phyloP scores from a whole-genome alignment of 2,888 invertebrate species.

The Creontiades dilutus region DNA sequence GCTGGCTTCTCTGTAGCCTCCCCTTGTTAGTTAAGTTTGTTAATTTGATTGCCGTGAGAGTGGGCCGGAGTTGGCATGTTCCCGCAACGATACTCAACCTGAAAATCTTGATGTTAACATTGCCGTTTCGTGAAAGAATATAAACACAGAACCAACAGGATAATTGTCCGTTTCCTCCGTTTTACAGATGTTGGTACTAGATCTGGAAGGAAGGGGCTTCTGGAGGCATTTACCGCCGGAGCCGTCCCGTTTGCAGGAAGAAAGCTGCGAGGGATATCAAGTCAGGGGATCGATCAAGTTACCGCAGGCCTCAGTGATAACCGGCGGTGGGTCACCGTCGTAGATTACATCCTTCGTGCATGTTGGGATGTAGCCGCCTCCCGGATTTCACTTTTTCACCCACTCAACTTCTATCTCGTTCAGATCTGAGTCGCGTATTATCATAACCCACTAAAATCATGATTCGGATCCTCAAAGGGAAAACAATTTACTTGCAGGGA shows the following conservation, averaged over 20 bases:
- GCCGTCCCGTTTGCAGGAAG: constrained; percentile 41
- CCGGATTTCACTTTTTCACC: constrained; percentile 39
- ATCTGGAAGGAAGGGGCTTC: constrained; percentile 17
- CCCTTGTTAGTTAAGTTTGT: too few species aligned
- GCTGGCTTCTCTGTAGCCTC: too few species aligned
- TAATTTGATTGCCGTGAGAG: too few species aligned
- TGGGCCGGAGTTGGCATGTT: neutral
- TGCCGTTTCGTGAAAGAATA: constrained; percentile 8
- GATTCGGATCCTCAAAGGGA: neutral
- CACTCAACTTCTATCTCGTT: neutral
- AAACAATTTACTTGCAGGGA: too few species aligned
- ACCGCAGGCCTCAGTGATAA: constrained; percentile 32
- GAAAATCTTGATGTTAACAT: neutral
- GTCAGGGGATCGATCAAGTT: constrained; percentile 47
- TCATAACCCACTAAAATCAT: neutral
- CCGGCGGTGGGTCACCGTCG: constrained; percentile 19
- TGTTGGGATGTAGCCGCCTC: constrained; percentile 5
- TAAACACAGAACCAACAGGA: neutral
- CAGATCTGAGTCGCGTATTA: neutral
- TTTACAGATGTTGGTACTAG: neutral
- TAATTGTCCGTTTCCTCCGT: constrained; percentile 3
- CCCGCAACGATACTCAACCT: neutral
- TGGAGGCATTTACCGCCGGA: constrained; percentile 5
- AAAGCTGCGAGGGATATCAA: constrained; percentile 39
- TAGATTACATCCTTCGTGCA: constrained; percentile 46